Conservation (phyloP, 2,888 invertebrate species). For the Kryphioiulus occultus region DNA sequence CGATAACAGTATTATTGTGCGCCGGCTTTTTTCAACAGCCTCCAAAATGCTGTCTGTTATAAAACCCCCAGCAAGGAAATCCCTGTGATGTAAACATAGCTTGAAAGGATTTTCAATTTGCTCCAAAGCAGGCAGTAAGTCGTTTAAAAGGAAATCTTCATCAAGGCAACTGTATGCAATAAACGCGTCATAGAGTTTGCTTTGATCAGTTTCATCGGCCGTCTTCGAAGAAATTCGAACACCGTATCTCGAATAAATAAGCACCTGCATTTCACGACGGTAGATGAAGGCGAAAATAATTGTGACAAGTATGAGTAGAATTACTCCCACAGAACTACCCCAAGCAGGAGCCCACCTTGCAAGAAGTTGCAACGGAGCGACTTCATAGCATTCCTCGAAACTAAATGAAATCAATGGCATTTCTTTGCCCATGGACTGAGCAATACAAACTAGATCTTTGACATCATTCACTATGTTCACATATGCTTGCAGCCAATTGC, state of each 20-base stretch:
- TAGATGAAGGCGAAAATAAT: conserved; percentile 51
- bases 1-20: conserved; percentile 57
- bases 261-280: conserved; percentile 52
- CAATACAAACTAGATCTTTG: neutral
- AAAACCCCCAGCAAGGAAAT: conserved; percentile 57
- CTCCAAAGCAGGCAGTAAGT: conserved; percentile 56
- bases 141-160: conserved; percentile 55
- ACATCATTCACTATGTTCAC: conserved; percentile 71
- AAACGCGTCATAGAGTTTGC: conserved; percentile 58
- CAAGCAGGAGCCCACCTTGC: neutral
- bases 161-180: conserved; percentile 57
- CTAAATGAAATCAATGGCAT: neutral
- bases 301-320: conserved; percentile 51
- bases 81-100: conserved; percentile 58
- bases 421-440: neutral
- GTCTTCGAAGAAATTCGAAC: conserved; percentile 49
- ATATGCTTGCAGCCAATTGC: conserved; percentile 77
- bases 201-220: neutral
- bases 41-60: conserved; percentile 58
- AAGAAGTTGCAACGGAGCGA: neutral
- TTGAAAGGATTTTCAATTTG: conserved; percentile 51
- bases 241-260: conserved; percentile 45
- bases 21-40: conserved; percentile 57
- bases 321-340: neutral
- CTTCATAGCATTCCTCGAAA: conserved; percentile 21